Evolutionary conservation across 1,140 invertebrate species (phyloP).

Genomic region (Helicoverpa zea): DNA sequence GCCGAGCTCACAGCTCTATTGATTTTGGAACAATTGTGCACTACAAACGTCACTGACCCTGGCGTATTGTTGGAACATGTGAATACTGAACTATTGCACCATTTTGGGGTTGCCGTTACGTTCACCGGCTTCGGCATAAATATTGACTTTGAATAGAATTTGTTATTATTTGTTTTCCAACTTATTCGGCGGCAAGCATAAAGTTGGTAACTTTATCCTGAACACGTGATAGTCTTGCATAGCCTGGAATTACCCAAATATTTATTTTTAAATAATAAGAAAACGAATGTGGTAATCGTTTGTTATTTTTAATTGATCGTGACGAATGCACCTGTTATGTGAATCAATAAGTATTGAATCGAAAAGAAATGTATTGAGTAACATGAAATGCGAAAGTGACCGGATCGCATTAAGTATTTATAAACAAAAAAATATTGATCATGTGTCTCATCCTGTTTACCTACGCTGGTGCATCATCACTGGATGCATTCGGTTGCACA

Average conservation of each 20-base stretch:
- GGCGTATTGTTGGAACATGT: constrained; percentile 46
- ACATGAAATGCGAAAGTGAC: too few species aligned
- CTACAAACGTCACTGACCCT: constrained; percentile 47
- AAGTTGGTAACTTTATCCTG: too few species aligned
- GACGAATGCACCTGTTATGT: constrained; percentile 1
- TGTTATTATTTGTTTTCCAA: not conserved
- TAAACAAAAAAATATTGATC: not conserved
- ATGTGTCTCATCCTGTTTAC: not conserved
- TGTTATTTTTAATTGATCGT: not conserved
- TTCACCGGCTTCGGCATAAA: constrained; percentile 5
- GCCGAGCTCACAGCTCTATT: constrained; percentile 58
- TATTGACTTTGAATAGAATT: constrained; percentile 8
- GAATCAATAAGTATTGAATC: not conserved
- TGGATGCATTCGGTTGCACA: constrained; percentile 13
- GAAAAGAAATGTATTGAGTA: not conserved
- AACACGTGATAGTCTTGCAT: too few species aligned
- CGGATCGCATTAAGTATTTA: too few species aligned
- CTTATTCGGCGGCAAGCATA: too few species aligned
- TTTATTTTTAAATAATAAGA: not conserved
- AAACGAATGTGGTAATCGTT: not conserved
- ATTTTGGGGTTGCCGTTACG: constrained; percentile 26
- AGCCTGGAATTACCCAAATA: not conserved
- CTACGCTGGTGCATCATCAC: not conserved
- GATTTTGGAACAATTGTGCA: constrained; percentile 62
- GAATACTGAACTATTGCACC: constrained; percentile 24